Conservation (phyloP, 2,797 vertebrate species). For the Pygocentrus nattereri region DNA sequence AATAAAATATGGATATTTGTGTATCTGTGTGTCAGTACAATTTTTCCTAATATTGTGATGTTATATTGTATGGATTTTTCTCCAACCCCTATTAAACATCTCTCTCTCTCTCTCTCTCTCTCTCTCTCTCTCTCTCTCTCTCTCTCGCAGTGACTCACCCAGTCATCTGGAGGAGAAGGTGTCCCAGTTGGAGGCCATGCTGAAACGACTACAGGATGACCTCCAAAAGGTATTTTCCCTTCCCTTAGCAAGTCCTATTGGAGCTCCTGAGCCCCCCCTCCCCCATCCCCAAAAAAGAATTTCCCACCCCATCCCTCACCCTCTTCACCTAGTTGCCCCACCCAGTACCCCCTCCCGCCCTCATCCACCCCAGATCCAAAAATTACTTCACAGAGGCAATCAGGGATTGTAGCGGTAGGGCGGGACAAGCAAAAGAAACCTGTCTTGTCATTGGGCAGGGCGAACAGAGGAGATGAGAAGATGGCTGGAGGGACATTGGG, state of each 20-base stretch:
- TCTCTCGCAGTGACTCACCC: conserved; percentile 79
- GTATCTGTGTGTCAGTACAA: too few species aligned
- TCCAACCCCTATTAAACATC: too few species aligned
- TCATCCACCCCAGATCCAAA: conserved; percentile 45
- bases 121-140: conserved; percentile 59
- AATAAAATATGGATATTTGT: too few species aligned
- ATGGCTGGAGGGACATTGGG: conserved; percentile 61
- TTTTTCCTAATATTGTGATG: too few species aligned
- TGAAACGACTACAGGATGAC: conserved; percentile 90
- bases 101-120: conserved; percentile 61
- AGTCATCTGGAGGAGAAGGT: conserved; percentile 89
- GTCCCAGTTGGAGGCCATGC: conserved; percentile 87
- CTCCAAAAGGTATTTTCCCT: conserved; percentile 88
- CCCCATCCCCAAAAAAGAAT: conserved; percentile 33
- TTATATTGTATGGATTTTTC: too few species aligned
- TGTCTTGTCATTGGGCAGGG: conserved; percentile 62
- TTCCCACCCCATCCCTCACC: conserved; percentile 48
- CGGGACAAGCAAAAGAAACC: conserved; percentile 55
- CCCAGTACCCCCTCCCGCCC: conserved; percentile 41
- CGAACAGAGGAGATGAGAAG: conserved; percentile 51
- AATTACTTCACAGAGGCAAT: conserved; percentile 55
- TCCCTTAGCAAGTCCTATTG: conserved; percentile 31
- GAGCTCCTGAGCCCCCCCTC: conserved; percentile 1
- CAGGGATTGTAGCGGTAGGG: conserved; percentile 58
- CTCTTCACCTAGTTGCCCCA: conserved; percentile 43